Evolutionary conservation across 2,797 vertebrate species (phyloP), one percentile per base, ranked within the genome.

Genomic region (Aplochiton taeniatus): DNA sequence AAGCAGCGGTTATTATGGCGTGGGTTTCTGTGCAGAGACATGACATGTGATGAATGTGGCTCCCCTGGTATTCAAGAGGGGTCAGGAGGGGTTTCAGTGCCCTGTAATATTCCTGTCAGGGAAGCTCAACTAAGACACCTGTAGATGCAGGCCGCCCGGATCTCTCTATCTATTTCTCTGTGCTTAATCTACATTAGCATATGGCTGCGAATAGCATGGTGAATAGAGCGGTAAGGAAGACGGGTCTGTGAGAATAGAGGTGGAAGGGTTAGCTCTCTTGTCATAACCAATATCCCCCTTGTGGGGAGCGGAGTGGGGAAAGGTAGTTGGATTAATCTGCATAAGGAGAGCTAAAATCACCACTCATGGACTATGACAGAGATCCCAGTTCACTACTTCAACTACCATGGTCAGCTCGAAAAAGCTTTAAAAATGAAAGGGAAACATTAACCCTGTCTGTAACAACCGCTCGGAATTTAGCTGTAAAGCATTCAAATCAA

Each of bases 301-400:
- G 81, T 80, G 65, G 83, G 84, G 86, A 87, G 77, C 68, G 81
- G 81, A 83, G 76, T 55, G 69, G 71, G 78, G 73, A 83, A 84
- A 75, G 79, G 79, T 75, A 85, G 85, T 79, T 80, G 82, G 80
- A 85, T 84, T 82, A 76, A 85, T 87, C 85, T 82, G 80, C 85
- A 85, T 87, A 87, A 88, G 86, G 83, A 89, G 78, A 87, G 83
- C 83, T 78, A 75, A 89, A 89, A 88, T 83, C 84, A 84, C 80
- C 82, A 84, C 79, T 88, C 74, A 83, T 85, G 87, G 87, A 86
- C 80, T 87, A 83, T 65, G 76, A 85, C 87, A 82, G 80, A 81
- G 84, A 85, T 85, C 79, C 78, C 80, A 76, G 82, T 84, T 83
- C 81, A 83, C 78, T 80, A 76, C 81, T 84, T 83, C 81, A 83